Base-by-base conservation (phyloP, 2,888 invertebrate species). In the Tanaodytes sp. region DNA sequence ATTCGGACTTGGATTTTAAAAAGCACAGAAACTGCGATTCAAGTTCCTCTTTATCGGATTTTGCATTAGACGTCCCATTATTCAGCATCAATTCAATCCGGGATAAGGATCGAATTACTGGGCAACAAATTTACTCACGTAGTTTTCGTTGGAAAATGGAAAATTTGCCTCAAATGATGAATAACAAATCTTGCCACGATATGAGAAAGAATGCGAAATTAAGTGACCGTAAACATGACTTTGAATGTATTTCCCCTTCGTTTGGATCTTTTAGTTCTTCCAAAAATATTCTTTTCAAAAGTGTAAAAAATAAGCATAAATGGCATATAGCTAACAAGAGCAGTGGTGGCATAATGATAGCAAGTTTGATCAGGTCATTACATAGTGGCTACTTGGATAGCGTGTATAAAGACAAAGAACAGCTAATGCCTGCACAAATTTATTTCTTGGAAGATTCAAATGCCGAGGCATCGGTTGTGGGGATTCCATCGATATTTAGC, bases 321-420 rank as follows among this genome's bases (percentile, higher is more conserved):
- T n/a, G n/a, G n/a, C n/a, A n/a, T n/a, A n/a, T n/a, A n/a, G n/a
- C n/a, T n/a, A n/a, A n/a, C 14, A 80, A 78, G 30, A 88, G 87
- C 30, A 87, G 88, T 74, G 88, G 88, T 1, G 88, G 88, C 52
- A 88, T 89, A 1, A 90, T 92, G 88, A 91, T 91, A 0, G 89
- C 91, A 11, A 86, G 91, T 43, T 83, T 92, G 14, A 91, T 91
- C 6, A 86, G 90, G 67, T 91, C 91, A 1, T 88, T 91, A 1
- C 84, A 83, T 54, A 76, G 66, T 8, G 77, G 80, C 12, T 75
- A 77, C 40, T 63, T 84, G 15, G 82, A 81, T 15, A 80, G 80
- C 23, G 81, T 84, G 1, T 77, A 67, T 12, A 84, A 83, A 65
- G 82, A 79, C 52, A 79, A 80, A 14, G 82, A 82, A 39, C 79